Evolutionary conservation across 2,113 vertebrate genomes (phyloP), one percentile per base, ranked within the genome.

Genomic region (Ammodytes dubius): DNA sequence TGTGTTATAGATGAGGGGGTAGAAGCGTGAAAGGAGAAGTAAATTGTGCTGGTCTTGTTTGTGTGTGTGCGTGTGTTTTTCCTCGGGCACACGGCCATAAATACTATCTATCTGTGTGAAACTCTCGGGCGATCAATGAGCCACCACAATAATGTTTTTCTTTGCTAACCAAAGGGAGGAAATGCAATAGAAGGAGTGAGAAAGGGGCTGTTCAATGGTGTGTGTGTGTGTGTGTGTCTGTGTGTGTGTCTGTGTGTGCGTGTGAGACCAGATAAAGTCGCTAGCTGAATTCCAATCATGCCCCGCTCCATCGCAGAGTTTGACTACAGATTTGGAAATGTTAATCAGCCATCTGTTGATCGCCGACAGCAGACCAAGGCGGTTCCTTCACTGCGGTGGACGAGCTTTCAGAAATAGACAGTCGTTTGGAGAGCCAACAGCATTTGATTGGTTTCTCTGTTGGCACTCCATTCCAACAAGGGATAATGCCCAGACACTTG

Each of bases 261-360:
- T 74, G 79, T 37, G 64, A 79, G 77, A n/a, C n/a, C 77, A 58
- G 74, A 85, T 84, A 76, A 87, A 73, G 78, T 90, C 87, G 77
- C 54, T 0, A 49, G 81, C 71, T 72, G 73, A 89, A 93, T 92
- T 93, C 85, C 82, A 74, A 70, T 83, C 89, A 75, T 85, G 88
- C 86, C 60, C 79, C 73, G 67, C 66, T 68, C 87, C 77, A 89
- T 75, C 87, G 73, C 87, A 70, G 80, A 84, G 73, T 91, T 90
- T 89, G 83, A 90, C 82, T 77, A 77, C 84, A 80, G 85, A 89
- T 88, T 86, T 65, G 74, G 82, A 92, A 90, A 91, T 91, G 90
- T 81, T 86, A 87, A 93, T 92, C 73, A 81, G 89, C 82, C 89
- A 87, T 92, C 87, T 92, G 91, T 83, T 88, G 88, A 87, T 82